Evolutionary conservation across 1,140 invertebrate species (phyloP).

Genomic region (Delia radicum): DNA sequence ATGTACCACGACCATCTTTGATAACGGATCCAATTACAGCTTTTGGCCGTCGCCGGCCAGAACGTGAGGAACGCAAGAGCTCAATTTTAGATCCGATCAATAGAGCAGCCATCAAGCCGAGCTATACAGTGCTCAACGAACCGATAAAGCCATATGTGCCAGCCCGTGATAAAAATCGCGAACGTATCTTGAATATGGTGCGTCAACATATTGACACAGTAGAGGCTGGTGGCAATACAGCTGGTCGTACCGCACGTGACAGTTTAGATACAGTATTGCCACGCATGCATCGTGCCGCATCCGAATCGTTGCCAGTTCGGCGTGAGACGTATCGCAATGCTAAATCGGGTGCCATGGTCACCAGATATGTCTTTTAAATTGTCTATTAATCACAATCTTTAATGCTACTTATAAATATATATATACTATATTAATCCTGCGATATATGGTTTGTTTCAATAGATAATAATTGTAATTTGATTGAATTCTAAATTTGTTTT

Average conservation of each 20-base stretch:
- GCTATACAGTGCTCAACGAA: slow-evolving; percentile 59
- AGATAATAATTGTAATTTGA: neutral
- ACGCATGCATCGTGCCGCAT: slow-evolving; percentile 60
- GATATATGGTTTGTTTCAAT: neutral
- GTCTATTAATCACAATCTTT: neutral
- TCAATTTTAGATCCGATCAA: slow-evolving; percentile 52
- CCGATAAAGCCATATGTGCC: slow-evolving; percentile 66
- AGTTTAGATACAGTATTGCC: slow-evolving; percentile 65
- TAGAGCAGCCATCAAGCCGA: slow-evolving; percentile 58
- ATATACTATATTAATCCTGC: no score
- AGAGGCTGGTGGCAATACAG: slow-evolving; percentile 58
- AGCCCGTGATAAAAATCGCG: slow-evolving; percentile 63
- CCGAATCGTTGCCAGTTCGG: slow-evolving; percentile 46
- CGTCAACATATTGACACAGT: slow-evolving; percentile 60
- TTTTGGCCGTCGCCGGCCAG: slow-evolving; percentile 65
- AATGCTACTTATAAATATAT: no score
- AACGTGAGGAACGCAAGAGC: slow-evolving; percentile 40
- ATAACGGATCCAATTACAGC: slow-evolving; percentile 79
- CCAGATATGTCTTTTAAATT: slow-evolving; percentile 46
- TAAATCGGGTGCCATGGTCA: slow-evolving; percentile 57
- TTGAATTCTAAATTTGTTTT: no score
- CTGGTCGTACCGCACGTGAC: slow-evolving; percentile 60
- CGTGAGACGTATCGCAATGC: slow-evolving; percentile 53
- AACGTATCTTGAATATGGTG: slow-evolving; percentile 61
- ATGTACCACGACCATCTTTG: slow-evolving; percentile 77